Base-by-base conservation (phyloP, 2,888 invertebrate species). In the Drosophila birchii region DNA sequence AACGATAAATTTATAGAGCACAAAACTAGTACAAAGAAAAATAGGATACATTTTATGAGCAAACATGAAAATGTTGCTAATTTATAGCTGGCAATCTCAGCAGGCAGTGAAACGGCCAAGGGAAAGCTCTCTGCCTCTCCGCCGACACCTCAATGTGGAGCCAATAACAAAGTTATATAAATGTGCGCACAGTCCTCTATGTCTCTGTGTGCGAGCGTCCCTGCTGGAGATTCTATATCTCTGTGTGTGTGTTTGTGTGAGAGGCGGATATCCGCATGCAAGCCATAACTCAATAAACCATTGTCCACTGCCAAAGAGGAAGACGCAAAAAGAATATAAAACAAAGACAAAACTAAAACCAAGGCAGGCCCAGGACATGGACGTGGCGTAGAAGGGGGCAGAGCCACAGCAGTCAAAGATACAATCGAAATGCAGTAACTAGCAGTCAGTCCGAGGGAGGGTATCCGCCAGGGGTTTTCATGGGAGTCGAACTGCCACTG, bases 261-360 rank as follows among this genome's bases (percentile, higher is more conserved):
- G 71, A 64, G 57, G 84, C 89, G 86, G 86, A 86, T 78, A 89
- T 86, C 86, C 86, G 86, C 86, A 89, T 86, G 89, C 89, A 86
- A 85, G 82, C 89, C 82, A 86, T 86, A 86, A 86, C 89, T 86
- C 86, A 86, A 86, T 86, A 86, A 85, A 82, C 78, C 86, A 86
- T 87, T 85, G 86, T 87, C 75, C 88, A 62, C 61, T 80, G 80
- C 75, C 79, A 78, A 78, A 81, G 76, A 73, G 56, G 63, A 71
- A 71, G 61, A 71, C 72, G 72, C 61, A 77, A 66, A 64, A 69
- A 60, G 56, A 53, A 68, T 67, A 78, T 78, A 78, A 77, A 78
- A 69, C 61, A 77, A 73, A 71, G 61, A 58, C 69, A 73, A 79
- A 86, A 86, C 76, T 87, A 78, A 84, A 79, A 74, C 64, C 68